Evolutionary conservation across 2,113 vertebrate genomes (phyloP), one percentile per base, ranked within the genome.

Genomic region (Hemibagrus wyckioides): DNA sequence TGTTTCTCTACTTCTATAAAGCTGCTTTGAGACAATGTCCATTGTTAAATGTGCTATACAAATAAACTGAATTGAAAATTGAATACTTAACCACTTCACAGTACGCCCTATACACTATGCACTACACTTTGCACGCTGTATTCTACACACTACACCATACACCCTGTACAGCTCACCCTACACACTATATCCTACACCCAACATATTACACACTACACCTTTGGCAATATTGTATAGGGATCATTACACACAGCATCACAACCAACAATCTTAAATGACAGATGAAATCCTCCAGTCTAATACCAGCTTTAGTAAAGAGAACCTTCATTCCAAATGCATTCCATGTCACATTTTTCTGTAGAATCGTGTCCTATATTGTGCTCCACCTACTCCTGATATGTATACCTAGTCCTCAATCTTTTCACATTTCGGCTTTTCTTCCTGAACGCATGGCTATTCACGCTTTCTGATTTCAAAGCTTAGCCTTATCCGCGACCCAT

Each of bases 381-480:
- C 33, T 69, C 15, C 1, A 15, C 5, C 30, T 10, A 30, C 19
- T 39, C 33, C 36, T 14, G 6, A 48, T 6, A 65, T 41, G 39
- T 11, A 41, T 25, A 48, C 41, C 73, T 4, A 28, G 41, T 56
- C 7, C 77, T 80, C 3, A 39, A 33, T 73, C 50, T 56, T 39
- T 30, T 56, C 48, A 54, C 23, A 39, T 39, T 14, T 69, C 41
- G 13, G 15, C 73, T 25, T 59, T n/a, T n/a, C n/a, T 76, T 85
- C 44, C 41, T 21, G 33, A 33, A 71, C 17, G 19, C 54, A 25
- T 17, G 71, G 56, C 56, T 79, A 79, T 85, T 80, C 84, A 54
- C 39, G 25, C 39, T 25, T 44, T 44, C 73, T n/a, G 41, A 50
- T 85, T 85, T 80, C 56, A 63, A 65, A 84, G 82, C 85, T 73